Conservation (phyloP, 2,113 vertebrate genomes). For the Eurypyga helias region DNA sequence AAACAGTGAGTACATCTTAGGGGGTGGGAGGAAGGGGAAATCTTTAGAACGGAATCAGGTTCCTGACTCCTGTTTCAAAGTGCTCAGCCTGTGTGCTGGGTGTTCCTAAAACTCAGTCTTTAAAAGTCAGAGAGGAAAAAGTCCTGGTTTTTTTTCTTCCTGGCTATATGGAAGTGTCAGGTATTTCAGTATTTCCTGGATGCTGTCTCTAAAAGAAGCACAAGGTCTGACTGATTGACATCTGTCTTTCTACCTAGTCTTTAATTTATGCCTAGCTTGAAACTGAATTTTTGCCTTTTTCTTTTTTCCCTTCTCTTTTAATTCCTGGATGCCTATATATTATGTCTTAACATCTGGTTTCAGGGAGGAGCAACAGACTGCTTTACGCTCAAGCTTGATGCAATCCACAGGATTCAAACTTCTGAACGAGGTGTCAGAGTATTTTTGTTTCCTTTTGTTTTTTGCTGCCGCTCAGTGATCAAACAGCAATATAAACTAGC, state of each 20-base stretch:
- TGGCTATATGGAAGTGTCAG: neutral
- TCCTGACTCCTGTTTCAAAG: neutral
- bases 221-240: neutral
- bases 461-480: fast-evolving
- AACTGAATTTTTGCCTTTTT: neutral
- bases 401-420: neutral
- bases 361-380: neutral
- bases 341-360: neutral
- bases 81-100: neutral
- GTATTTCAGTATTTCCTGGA: neutral
- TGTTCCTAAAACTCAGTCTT: neutral
- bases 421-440: neutral
- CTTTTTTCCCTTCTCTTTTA: neutral
- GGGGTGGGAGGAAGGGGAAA: neutral
- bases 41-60: too few relatives aligned
- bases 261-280: neutral
- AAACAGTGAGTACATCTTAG: neutral
- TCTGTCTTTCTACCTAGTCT: neutral
- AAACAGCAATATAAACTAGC: neutral
- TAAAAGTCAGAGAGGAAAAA: neutral
- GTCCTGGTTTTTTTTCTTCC: neutral
- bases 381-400: neutral
- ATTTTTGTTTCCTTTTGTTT: neutral
- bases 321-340: neutral
- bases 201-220: neutral